Evolutionary conservation across 2,888 invertebrate genomes (phyloP).

Genomic region (Coelinius sp.): DNA sequence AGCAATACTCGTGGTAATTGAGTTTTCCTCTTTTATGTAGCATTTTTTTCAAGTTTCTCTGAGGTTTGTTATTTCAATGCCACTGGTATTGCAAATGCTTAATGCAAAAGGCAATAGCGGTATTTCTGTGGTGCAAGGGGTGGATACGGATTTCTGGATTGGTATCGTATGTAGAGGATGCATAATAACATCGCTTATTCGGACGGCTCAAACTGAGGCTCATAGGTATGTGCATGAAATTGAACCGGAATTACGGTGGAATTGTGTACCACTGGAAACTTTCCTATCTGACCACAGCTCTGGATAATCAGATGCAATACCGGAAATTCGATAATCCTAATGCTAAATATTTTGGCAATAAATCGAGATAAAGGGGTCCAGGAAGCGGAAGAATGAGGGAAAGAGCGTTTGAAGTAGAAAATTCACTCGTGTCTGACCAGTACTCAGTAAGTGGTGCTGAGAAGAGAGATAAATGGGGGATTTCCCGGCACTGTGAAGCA

Average conservation of each 20-base stretch:
- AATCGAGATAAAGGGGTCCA: not conserved
- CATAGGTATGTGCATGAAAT: conserved; percentile 16
- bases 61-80: not conserved
- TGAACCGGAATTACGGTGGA: conserved; percentile 5
- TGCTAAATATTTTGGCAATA: too few relatives aligned
- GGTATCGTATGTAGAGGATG: not conserved
- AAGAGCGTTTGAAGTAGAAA: not conserved
- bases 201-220: not conserved
- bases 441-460: not conserved
- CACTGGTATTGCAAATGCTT: not conserved
- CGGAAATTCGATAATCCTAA: not conserved
- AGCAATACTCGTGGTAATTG: not conserved
- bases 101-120: not conserved
- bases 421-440: not conserved
- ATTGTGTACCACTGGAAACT: not conserved
- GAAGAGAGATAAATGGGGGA: not conserved
- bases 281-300: not conserved
- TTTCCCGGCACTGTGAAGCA: not conserved
- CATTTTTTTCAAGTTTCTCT: not conserved
- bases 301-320: not conserved
- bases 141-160: not conserved
- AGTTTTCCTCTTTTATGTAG: not conserved
- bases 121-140: not conserved
- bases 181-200: conserved; percentile 8
- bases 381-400: not conserved